Percentiles rank a stretch among this genome's conserved stretches.
phyloP scores from a whole-genome alignment of 1,140 invertebrate genomes.

The Callitettix versicolor region DNA sequence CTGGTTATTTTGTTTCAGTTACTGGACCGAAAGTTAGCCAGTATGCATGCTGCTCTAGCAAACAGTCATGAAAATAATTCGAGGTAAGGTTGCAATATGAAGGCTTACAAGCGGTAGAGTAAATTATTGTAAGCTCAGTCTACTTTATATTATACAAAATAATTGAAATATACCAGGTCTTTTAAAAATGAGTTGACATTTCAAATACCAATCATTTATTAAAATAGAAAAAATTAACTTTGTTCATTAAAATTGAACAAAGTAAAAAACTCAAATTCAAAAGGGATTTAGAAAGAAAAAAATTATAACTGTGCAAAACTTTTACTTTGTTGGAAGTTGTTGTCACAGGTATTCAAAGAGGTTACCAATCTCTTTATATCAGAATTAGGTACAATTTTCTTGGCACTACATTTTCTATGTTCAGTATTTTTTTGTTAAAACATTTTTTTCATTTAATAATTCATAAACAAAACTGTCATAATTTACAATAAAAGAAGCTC shows the following conservation, averaged over 20 bases:
- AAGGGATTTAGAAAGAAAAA: too few relatives aligned
- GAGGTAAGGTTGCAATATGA: neutral
- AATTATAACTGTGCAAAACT: too few relatives aligned
- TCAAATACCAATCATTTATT: neutral
- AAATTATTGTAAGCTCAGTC: neutral
- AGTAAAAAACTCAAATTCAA: neutral
- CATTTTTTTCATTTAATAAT: too few relatives aligned
- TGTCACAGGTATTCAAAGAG: too few relatives aligned
- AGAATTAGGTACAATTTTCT: too few relatives aligned
- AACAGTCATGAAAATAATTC: neutral
- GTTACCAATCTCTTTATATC: too few relatives aligned
- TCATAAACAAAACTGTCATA: too few relatives aligned
- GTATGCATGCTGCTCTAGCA: slow-evolving; percentile 2
- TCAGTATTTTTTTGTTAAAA: too few relatives aligned
- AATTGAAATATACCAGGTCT: neutral
- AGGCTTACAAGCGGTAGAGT: neutral
- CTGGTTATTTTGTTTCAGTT: neutral
- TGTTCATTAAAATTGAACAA: neutral
- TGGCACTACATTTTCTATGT: too few relatives aligned
- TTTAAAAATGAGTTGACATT: neutral
- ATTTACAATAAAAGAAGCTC: too few relatives aligned
- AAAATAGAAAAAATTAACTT: neutral
- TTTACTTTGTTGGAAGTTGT: too few relatives aligned
- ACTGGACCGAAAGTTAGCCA: slow-evolving; percentile 2
- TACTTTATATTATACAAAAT: neutral